Evolutionary conservation across 1,140 invertebrate species (phyloP).

Genomic region (Caerostris darwini): DNA sequence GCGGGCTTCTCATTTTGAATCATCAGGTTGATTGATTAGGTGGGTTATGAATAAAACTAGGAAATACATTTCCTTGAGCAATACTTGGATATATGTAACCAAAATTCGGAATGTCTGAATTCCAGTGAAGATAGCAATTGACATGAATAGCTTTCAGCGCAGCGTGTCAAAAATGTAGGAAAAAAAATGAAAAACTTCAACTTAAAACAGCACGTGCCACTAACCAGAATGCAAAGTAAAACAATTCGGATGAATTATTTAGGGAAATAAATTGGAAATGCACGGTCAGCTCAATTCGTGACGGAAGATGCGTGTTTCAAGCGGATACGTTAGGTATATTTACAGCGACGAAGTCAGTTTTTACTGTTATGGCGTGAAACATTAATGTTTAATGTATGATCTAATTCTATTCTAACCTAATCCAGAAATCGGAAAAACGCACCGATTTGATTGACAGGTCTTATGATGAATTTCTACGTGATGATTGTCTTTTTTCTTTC

Average conservation of each 20-base stretch:
- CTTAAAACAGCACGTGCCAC: conserved; percentile 26
- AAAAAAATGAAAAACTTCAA: conserved; percentile 10
- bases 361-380: conserved; percentile 34
- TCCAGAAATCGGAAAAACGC: conserved; percentile 42
- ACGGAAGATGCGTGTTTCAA: neutral
- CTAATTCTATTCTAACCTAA: neutral
- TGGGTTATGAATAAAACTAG: neutral
- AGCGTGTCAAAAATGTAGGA: conserved; percentile 16
- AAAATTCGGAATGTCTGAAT: neutral
- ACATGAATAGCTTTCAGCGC: neutral
- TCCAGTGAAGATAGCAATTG: neutral
- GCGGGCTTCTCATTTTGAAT: neutral
- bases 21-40: neutral
- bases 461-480: neutral
- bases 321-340: neutral
- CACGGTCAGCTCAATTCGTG: neutral
- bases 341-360: conserved; percentile 20
- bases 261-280: conserved; percentile 6
- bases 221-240: conserved; percentile 6
- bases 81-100: neutral
- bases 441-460: neutral
- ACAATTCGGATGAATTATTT: conserved; percentile 42
- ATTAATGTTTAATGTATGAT: conserved; percentile 35
- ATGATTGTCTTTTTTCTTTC: neutral
- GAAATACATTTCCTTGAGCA: neutral